Evolutionary conservation across 2,888 invertebrate species (phyloP).

Genomic region (Falcaria lacertinaria): DNA sequence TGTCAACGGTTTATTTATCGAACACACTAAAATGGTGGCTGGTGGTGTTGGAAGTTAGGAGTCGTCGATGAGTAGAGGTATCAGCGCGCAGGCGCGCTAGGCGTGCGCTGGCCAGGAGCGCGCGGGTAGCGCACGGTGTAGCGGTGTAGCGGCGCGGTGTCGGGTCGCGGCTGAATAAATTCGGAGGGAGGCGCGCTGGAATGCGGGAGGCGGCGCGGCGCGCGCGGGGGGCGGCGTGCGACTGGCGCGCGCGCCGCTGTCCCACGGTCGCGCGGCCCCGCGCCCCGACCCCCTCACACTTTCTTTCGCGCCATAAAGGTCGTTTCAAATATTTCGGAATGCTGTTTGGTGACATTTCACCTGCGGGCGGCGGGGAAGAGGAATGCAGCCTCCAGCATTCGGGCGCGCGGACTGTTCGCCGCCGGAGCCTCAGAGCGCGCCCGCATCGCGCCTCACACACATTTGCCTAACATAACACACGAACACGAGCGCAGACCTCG

Average conservation of each 20-base stretch:
- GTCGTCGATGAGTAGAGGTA: conserved; percentile 3
- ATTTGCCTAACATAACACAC: conserved; percentile 6
- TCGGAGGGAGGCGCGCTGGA: conserved; percentile 74
- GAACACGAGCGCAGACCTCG: conserved; percentile 7
- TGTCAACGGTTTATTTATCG: conserved; percentile 15
- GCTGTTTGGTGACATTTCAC: conserved; percentile 78
- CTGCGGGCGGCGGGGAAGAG: conserved; percentile 59
- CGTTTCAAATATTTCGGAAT: conserved; percentile 80
- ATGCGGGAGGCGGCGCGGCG: conserved; percentile 62
- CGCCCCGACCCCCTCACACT: conserved; percentile 59
- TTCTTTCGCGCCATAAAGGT: conserved; percentile 80
- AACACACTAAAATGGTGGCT: conserved; percentile 10
- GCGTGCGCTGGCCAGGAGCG: background rate
- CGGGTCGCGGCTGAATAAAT: conserved; percentile 75
- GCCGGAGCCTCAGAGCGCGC: conserved; percentile 20
- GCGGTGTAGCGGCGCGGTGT: conserved; percentile 21
- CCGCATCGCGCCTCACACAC: conserved; percentile 12
- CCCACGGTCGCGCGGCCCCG: conserved; percentile 83
- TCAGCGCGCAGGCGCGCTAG: background rate
- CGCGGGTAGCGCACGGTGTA: conserved; percentile 12
- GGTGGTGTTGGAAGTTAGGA: background rate
- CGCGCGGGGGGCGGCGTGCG: conserved; percentile 71
- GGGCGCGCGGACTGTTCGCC: conserved; percentile 39
- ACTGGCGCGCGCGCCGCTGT: conserved; percentile 81
- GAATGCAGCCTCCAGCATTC: conserved; percentile 62